Conservation (phyloP, 2,113 vertebrate species). For the Nesogale talazaci region DNA sequence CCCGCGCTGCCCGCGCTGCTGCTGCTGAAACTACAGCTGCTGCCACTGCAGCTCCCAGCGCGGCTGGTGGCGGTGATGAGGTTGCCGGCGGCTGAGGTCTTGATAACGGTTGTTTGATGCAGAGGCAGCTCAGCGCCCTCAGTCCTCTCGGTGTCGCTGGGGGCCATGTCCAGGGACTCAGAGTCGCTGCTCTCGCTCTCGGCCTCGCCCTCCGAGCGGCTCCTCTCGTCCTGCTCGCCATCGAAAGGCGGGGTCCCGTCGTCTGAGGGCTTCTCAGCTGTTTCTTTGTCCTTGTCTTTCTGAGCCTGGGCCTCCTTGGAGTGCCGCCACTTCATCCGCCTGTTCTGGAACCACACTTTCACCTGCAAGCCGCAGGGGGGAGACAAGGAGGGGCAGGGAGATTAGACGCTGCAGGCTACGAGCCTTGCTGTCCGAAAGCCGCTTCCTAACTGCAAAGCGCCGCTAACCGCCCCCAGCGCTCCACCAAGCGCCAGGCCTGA, state of each 20-base stretch:
- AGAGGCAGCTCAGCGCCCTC: conserved; percentile 87
- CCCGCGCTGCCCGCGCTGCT: no score
- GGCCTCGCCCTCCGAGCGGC: conserved; percentile 93
- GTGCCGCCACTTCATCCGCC: conserved; percentile 98
- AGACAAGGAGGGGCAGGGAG: not conserved
- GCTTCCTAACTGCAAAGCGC: no score
- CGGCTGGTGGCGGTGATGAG: not conserved
- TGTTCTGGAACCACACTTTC: conserved; percentile 99
- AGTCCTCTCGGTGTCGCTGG: conserved; percentile 91
- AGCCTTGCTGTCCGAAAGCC: rapidly evolving
- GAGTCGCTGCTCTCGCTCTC: conserved; percentile 95
- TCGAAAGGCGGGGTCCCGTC: conserved; percentile 36
- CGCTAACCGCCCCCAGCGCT: not conserved
- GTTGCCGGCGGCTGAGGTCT: conserved; percentile 78
- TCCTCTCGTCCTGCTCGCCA: conserved; percentile 84
- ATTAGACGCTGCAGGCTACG: not conserved
- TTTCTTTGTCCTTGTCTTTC: conserved; percentile 96
- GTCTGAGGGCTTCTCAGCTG: conserved; percentile 84
- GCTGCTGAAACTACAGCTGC: conserved; percentile 18
- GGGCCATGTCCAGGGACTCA: conserved; percentile 91
- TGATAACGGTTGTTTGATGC: conserved; percentile 88
- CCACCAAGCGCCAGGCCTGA: no score
- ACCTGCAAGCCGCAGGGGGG: conserved; percentile 84
- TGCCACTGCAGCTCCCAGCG: not conserved
- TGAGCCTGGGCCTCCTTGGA: conserved; percentile 98